phyloP scores from a whole-genome alignment of 2,113 vertebrate genomes.

The Seriola aureovittata region DNA sequence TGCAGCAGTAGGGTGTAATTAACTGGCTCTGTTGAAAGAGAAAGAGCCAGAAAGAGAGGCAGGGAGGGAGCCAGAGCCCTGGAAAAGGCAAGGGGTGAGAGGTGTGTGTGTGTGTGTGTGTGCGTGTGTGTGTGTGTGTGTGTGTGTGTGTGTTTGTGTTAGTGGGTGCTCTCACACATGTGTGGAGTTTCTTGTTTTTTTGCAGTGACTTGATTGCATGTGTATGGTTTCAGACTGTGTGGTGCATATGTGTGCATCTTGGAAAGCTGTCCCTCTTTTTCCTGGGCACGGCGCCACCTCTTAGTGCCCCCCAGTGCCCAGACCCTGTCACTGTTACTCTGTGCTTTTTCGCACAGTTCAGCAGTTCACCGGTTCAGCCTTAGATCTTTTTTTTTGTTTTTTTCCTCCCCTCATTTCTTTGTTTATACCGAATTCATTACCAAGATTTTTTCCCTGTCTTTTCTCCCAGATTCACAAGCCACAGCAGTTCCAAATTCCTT shows the following conservation, averaged over 20 bases:
- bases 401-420: conserved; percentile 49
- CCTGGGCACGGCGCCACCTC: conserved; percentile 70
- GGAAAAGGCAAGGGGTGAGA: conserved; percentile 73
- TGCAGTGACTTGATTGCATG: conserved; percentile 69
- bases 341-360: conserved; percentile 65
- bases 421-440: conserved; percentile 82
- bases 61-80: conserved; percentile 75
- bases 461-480: conserved; percentile 80
- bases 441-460: conserved; percentile 74
- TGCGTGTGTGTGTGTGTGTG: conserved; percentile 35
- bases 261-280: conserved; percentile 61
- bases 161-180: conserved; percentile 68
- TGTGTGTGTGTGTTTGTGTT: conserved; percentile 26
- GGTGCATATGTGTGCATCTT: conserved; percentile 62
- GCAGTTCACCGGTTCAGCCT: conserved; percentile 73
- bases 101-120: conserved; percentile 61
- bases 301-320: conserved; percentile 86
- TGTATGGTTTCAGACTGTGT: conserved; percentile 64
- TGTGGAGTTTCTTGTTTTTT: conserved; percentile 57
- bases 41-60: conserved; percentile 84
- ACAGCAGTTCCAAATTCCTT: conserved; percentile 84
- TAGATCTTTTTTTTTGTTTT: conserved; percentile 28
- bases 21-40: conserved; percentile 89
- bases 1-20: conserved; percentile 89
- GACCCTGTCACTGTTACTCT: conserved; percentile 76